These are phyloP conservation scores for Phocoena phocoena DNA, from an alignment of 2,113 vertebrate genomes.

Conservation along the genomic window DNA sequence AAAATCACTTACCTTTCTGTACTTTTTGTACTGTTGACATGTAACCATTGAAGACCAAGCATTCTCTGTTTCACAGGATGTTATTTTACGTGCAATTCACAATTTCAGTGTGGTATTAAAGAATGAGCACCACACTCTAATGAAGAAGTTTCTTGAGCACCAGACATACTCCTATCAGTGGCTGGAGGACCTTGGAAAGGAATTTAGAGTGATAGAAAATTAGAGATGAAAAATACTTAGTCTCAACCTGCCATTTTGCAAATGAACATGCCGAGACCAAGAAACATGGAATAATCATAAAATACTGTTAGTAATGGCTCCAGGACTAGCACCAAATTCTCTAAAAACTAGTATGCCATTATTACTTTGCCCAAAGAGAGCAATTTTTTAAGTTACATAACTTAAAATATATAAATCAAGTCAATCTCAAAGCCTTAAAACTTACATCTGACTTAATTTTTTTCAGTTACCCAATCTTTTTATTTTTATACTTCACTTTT, in stretches of 20 bases:
- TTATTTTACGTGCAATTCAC: background rate
- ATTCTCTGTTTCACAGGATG: background rate
- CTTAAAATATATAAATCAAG: background rate
- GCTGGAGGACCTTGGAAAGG: background rate
- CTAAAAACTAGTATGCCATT: background rate
- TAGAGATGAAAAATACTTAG: background rate
- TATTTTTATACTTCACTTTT: conserved; percentile 39
- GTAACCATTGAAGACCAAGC: background rate
- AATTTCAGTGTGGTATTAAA: background rate
- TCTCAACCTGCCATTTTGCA: background rate
- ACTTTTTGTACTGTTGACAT: background rate
- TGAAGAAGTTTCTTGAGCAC: background rate
- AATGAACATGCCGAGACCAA: background rate
- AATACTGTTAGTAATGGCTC: background rate
- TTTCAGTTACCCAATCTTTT: background rate
- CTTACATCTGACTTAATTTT: conserved; percentile 41
- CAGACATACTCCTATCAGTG: background rate
- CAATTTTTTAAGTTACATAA: background rate
- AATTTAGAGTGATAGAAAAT: background rate
- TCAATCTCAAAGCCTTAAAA: background rate
- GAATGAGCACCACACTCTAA: background rate
- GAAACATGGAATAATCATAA: background rate
- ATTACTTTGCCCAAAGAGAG: background rate
- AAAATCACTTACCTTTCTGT: background rate
- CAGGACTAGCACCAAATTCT: background rate